Evolutionary conservation across 2,888 invertebrate species (phyloP), one percentile per base, ranked within the genome.

Genomic region (Callyntrura sp.): DNA sequence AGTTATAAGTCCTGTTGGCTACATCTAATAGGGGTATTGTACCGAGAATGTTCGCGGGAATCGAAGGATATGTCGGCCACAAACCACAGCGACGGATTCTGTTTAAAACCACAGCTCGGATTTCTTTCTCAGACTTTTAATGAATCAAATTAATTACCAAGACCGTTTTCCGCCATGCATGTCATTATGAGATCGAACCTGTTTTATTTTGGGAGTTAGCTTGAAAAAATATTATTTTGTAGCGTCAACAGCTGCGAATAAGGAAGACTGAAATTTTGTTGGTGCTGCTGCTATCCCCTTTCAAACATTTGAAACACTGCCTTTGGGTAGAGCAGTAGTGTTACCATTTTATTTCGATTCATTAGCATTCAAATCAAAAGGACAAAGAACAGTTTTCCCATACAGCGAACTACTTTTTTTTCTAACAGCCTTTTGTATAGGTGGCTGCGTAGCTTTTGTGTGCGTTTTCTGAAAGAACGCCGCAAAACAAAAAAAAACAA

Each of bases 91-190:
- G 65, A 35, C 68, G n/a, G n/a, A 68, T 68, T 68, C 68, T 11
- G 3, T 68, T 68, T 35, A 68, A 68, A 68, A 28, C 68, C 68
- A 35, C 68, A 68, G 28, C 68, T 68, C 68, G 14, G 28, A 35
- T 68, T 68, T 68, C 68, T 35, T 35, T 3, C 3, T 5, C 35
- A 35, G 12, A 4, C 9, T 35, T 35, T 35, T 14, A 12, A 35
- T 68, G 35, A 68, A 68, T 35, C 35, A 68, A 68, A 35, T 35
- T 28, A 68, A 68, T 68, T 68, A 35, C 35, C 3, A 68, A 68
- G 35, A 68, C 9, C 35, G 35, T 35, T 35, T 35, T 35, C 35
- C 6, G 6, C n/a, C n/a, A n/a, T n/a, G n/a, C n/a, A n/a, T n/a
- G n/a, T n/a, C 6, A 35, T 6, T 35, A 6, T 35, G 35, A 35